Base-by-base conservation (phyloP, 2,113 vertebrate species). In the Nycticryphes semicollaris region DNA sequence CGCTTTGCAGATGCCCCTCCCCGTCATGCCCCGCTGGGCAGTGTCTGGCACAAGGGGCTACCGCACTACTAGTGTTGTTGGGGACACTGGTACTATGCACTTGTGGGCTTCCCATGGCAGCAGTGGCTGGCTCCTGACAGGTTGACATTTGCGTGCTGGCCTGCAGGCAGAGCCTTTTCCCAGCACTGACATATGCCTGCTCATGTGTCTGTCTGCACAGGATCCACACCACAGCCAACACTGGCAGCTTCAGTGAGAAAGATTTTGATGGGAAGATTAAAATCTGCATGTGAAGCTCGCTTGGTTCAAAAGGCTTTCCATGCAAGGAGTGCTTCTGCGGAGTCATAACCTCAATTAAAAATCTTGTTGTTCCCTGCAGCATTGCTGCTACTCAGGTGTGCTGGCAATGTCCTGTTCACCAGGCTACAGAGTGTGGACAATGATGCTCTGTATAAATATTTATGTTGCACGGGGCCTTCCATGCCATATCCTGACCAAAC, bases 1-100 rank as follows among this genome's bases (percentile, higher is more conserved):
- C 1, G 0, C 25, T 19, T 20, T 70, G 50, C 43, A 12, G 64
- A 60, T 41, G 64, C 35, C 21, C 51, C 64, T 72, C 45, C 45
- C n/a, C 2, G 1, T 57, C 0, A 0, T 48, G 45, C 39, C 73
- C 45, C 1, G 0, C 17, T 12, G 70, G 21, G 13, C 4, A 0
- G 14, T 28, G n/a, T 68, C 62, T 87, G 74, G 39, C 31, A 82
- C n/a, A 28, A 23, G 67, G 72, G 43, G 33, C 45, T 90, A 57
- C 8, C 24, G 17, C 1, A 0, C 8, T 31, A 9, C 22, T 27
- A 14, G n/a, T 15, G 10, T 47, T 73, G 69, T 12, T 68, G 53
- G 54, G 53, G 56, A 56, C 57, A 30, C 16, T 59, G 24, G 27
- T 27, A 5, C 54, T 37, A 5, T 47, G 30, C 45, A 28, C 30